Conservation (phyloP, 2,797 vertebrate genomes). For the Rhynchotus rufescens region DNA sequence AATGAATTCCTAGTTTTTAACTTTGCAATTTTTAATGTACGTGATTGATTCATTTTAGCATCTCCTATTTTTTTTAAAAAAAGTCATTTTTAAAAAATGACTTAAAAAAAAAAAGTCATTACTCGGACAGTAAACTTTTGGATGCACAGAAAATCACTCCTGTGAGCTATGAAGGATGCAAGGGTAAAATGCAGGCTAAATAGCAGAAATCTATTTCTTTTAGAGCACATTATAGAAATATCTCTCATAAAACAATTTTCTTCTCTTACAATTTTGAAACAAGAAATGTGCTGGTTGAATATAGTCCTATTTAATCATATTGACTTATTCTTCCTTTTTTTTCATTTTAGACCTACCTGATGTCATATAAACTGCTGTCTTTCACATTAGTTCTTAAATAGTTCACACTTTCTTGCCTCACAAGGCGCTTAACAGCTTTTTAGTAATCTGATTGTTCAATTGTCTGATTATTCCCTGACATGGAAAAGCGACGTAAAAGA, state of each 20-base stretch:
- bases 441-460: constrained; percentile 68
- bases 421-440: constrained; percentile 52
- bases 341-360: constrained; percentile 9
- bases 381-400: constrained; percentile 53
- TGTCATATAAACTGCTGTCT: constrained; percentile 43
- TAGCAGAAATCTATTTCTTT: not conserved
- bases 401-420: constrained; percentile 34
- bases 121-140: too few species aligned
- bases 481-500: not conserved
- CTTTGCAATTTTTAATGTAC: not conserved
- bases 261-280: not conserved
- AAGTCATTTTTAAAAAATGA: too few species aligned
- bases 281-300: not conserved
- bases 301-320: not conserved
- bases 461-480: constrained; percentile 39
- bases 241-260: not conserved
- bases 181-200: not conserved
- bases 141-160: not conserved
- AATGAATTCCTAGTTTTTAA: not conserved
- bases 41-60: not conserved
- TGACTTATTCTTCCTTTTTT: constrained; percentile 18
- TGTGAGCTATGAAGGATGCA: not conserved
- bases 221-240: not conserved
- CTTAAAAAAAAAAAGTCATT: too few species aligned
- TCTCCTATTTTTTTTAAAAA: too few species aligned